Conservation (phyloP, 2,113 vertebrate genomes). For the Sardina pilchardus region DNA sequence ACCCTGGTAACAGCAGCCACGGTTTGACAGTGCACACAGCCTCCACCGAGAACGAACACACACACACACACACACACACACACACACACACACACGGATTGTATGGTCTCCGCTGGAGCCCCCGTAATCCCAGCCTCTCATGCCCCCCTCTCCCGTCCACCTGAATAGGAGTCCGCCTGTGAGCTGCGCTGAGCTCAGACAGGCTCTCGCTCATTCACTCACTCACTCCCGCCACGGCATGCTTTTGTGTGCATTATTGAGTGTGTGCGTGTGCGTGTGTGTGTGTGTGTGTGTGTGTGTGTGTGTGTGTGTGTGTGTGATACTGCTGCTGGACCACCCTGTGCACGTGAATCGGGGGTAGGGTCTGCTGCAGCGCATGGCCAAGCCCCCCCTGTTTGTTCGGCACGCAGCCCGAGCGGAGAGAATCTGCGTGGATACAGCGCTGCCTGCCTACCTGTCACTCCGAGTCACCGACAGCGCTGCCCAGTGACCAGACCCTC, state of each 20-base stretch:
- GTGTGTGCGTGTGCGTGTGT: neutral
- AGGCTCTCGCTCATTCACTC: neutral
- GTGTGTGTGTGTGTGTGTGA: neutral
- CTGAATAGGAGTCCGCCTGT: neutral
- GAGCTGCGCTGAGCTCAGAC: neutral
- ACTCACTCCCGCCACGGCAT: neutral
- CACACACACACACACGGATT: conserved; percentile 50
- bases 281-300: neutral
- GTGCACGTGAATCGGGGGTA: conserved; percentile 11
- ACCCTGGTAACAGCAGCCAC: neutral
- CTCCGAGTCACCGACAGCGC: conserved; percentile 47
- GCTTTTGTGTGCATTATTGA: neutral
- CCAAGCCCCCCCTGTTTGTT: neutral
- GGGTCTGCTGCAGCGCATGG: neutral
- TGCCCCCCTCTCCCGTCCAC: neutral
- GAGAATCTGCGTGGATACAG: conserved; percentile 43
- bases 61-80: conserved; percentile 42
- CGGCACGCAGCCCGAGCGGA: neutral
- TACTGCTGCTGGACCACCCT: conserved; percentile 11
- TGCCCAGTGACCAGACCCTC: conserved; percentile 54
- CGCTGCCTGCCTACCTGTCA: conserved; percentile 15
- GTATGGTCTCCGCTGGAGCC: neutral
- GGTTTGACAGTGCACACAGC: neutral
- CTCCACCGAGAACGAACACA: neutral
- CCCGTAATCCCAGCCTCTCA: neutral